Base-by-base conservation (phyloP, 2,888 invertebrate species). In the Bombyx huttoni region DNA sequence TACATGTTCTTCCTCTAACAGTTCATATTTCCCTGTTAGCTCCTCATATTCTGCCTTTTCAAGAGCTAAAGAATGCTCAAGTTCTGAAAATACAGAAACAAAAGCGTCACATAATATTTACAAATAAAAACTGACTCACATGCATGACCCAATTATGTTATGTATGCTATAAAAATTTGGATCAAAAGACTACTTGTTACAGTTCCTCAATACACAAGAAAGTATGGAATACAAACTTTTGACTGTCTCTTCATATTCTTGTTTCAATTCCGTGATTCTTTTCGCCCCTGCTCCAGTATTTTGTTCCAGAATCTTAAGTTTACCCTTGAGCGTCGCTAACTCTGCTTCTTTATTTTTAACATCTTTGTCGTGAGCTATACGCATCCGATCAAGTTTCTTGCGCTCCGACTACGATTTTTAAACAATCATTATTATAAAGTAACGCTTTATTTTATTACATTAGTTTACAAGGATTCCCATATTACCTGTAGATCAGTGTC, bases 1-100 rank as follows among this genome's bases (percentile, higher is more conserved):
- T 0, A 96, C 94, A 61, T 95, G 94, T 67, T 96, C 96, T 73
- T 96, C 96, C 71, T 94, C 94, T 46, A 97, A 78, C 56, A 93
- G 90, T 75, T 96, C 96, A 78, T 95, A 96, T 75, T 94, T 95
- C 13, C 91, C 90, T 35, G 94, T 95, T 52, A 97, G 83, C 63
- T 95, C 94, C 49, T 94, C 93, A 70, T 94, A 94, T 59, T 94
- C 94, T 58, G 93, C 92, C 58, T 91, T 91, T 70, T 94, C 93
- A 50, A 88, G 90, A 14, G 89, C 89, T 46, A 95, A 70, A 35
- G 92, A 91, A 62, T 90, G 89, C 72, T 95, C 94, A 53, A 94
- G 73, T 63, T 91, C 94, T 91, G 82, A 67, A 77, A 89, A 53
- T 47, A 7, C 8, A 77, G 89, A 53, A 12, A 12, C 8, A 47